Conservation (phyloP, 2,797 vertebrate species). For the Myotis pilosus region DNA sequence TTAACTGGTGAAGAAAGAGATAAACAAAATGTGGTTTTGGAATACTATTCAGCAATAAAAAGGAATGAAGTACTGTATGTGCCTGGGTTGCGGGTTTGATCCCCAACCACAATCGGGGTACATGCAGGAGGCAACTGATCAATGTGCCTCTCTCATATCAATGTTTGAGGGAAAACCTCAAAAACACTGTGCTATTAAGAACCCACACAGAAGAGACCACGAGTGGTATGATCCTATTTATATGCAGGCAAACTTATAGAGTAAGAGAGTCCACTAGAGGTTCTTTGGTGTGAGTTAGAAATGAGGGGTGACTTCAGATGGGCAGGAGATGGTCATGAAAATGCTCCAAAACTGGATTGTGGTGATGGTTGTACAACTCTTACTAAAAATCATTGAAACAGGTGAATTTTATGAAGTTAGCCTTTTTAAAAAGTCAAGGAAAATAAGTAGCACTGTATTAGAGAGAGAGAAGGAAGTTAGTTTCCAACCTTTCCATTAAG, state of each 20-base stretch:
- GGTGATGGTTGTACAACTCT: background rate
- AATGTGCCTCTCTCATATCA: too few relatives aligned
- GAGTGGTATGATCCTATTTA: background rate
- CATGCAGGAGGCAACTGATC: too few relatives aligned
- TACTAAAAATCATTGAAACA: background rate
- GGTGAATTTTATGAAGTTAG: background rate
- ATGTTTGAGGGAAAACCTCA: background rate
- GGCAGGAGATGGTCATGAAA: background rate
- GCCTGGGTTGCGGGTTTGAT: background rate
- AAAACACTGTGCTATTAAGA: background rate
- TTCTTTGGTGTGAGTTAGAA: background rate
- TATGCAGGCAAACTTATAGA: background rate
- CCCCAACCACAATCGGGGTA: too few relatives aligned
- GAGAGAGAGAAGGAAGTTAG: slow-evolving; percentile 18
- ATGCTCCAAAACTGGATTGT: background rate
- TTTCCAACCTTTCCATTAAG: slow-evolving; percentile 93
- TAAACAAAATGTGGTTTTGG: background rate
- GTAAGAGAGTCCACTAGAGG: background rate
- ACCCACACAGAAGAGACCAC: background rate
- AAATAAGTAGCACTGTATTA: background rate
- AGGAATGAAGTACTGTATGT: background rate
- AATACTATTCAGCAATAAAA: background rate
- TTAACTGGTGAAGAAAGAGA: background rate
- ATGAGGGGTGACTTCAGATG: background rate
- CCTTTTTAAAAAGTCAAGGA: background rate